Evolutionary conservation across 2,797 vertebrate genomes (phyloP).

Genomic region (Coilia nasus): DNA sequence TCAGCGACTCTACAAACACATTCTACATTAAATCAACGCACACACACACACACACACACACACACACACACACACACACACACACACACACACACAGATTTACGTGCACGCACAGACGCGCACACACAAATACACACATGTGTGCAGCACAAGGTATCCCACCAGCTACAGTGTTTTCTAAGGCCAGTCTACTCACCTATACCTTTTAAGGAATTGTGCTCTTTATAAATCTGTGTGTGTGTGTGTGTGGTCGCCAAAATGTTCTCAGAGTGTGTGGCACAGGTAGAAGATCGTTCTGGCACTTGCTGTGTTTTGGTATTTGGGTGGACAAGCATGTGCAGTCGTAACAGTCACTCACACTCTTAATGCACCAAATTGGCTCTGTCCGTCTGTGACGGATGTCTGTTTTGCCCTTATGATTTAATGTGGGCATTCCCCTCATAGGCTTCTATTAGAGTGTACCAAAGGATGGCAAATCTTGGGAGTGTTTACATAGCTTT

Average conservation of each 20-base stretch:
- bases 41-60: too few relatives aligned
- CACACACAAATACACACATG: too few relatives aligned
- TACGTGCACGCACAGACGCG: too few relatives aligned
- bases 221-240: neutral
- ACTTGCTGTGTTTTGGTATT: neutral
- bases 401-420: neutral
- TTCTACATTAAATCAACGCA: neutral
- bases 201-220: slow-evolving; percentile 13
- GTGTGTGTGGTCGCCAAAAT: neutral
- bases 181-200: neutral
- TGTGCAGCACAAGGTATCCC: neutral
- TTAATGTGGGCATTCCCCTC: slow-evolving; percentile 1
- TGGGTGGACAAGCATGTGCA: neutral
- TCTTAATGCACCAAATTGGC: neutral
- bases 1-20: neutral
- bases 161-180: neutral
- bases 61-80: too few relatives aligned
- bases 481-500: slow-evolving; percentile 11
- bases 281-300: neutral
- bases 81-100: too few relatives aligned
- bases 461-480: neutral
- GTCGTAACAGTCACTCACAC: neutral
- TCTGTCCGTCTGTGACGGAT: neutral
- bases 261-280: neutral
- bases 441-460: neutral